phyloP scores from a whole-genome alignment of 1,140 invertebrate species.

The Cecropterus lyciades region DNA sequence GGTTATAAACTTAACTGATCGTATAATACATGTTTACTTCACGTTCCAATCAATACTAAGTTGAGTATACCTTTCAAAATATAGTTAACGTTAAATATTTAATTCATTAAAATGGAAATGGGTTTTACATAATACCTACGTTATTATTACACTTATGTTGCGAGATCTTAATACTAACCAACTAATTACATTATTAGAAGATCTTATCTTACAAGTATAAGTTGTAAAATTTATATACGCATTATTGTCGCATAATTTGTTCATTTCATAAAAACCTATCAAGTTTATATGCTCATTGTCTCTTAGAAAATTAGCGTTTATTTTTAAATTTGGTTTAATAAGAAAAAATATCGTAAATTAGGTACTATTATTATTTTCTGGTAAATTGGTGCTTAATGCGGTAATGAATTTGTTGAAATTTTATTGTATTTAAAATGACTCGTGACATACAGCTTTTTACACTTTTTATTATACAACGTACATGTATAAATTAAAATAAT shows the following conservation, averaged over 20 bases:
- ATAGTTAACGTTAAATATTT: too few species aligned
- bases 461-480: neutral
- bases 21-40: neutral
- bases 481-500: too few species aligned
- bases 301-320: slow-evolving; percentile 10
- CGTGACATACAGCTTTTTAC: too few species aligned
- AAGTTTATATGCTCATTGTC: slow-evolving; percentile 26
- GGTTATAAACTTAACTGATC: slow-evolving; percentile 21
- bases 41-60: neutral
- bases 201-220: neutral
- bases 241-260: too few species aligned
- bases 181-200: too few species aligned
- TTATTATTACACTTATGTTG: too few species aligned
- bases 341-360: too few species aligned
- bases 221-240: too few species aligned
- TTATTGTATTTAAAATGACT: neutral
- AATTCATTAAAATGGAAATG: too few species aligned
- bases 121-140: too few species aligned
- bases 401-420: neutral
- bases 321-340: too few species aligned
- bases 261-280: neutral
- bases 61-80: neutral
- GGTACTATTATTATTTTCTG: neutral
- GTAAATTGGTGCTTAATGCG: neutral
- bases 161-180: too few species aligned